Conservation (phyloP, 1,140 invertebrate species). For the Scylla paramamosain region DNA sequence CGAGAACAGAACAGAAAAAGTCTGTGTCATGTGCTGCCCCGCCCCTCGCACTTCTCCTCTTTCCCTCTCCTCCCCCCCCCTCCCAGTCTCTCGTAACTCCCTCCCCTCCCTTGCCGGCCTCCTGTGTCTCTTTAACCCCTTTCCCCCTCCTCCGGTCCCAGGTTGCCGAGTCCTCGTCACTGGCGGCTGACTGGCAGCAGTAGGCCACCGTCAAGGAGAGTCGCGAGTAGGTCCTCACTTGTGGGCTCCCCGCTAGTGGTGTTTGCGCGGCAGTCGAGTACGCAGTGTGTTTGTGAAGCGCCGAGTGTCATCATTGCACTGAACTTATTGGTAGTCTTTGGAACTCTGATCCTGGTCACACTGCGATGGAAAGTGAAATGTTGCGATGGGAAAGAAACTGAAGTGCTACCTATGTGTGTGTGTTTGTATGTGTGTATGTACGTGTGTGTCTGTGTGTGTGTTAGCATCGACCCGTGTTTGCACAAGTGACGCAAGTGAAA, state of each 20-base stretch:
- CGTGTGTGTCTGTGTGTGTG: constrained; percentile 27
- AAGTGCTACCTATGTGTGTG: background rate
- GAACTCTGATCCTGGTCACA: no score
- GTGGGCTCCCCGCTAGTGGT: no score
- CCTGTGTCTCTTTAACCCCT: no score
- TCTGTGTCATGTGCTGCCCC: background rate
- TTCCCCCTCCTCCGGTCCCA: background rate
- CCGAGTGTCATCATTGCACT: no score
- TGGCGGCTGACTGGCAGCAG: background rate
- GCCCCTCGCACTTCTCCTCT: background rate
- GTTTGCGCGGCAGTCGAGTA: no score
- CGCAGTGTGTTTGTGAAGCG: no score
- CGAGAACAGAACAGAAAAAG: background rate
- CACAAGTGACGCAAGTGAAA: background rate
- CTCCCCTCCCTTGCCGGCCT: no score
- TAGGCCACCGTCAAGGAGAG: background rate
- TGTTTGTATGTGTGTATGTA: constrained; percentile 22
- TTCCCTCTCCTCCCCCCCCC: background rate
- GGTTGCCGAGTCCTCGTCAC: background rate
- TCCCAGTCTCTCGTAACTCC: background rate
- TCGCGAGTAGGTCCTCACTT: no score
- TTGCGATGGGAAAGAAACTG: no score
- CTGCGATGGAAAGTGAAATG: no score
- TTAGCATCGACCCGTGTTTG: background rate
- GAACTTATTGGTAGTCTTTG: no score